Conservation (phyloP, 92 coral and sea anemone species). For the Parazoanthus swiftii region DNA sequence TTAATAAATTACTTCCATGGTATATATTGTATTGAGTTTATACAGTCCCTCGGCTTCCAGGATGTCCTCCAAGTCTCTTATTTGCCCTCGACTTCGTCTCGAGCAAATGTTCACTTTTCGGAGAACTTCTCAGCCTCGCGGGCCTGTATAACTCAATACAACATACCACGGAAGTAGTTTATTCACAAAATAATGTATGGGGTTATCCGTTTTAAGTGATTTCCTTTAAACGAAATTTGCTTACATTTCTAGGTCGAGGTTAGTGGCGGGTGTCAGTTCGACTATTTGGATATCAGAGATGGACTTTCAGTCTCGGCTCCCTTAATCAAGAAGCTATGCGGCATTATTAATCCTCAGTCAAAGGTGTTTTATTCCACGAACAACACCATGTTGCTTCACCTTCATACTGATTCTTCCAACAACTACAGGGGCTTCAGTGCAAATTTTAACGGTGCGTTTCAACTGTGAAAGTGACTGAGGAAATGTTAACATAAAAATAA, state of each 20-base stretch:
- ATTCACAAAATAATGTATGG: not conserved
- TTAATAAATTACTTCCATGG: too few relatives aligned
- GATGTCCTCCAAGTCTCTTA: too few relatives aligned
- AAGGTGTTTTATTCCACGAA: conserved; percentile 25
- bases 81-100: too few relatives aligned
- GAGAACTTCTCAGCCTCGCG: not conserved
- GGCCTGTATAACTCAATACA: not conserved
- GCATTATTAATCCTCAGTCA: not conserved
- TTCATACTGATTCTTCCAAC: conserved; percentile 35
- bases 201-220: not conserved
- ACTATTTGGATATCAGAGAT: conserved; percentile 30
- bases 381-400: conserved; percentile 35
- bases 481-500: not conserved
- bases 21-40: too few relatives aligned
- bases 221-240: not conserved
- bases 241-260: conserved; percentile 3
- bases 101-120: too few relatives aligned
- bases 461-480: not conserved
- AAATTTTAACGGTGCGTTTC: conserved; percentile 4
- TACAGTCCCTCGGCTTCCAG: too few relatives aligned
- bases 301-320: not conserved
- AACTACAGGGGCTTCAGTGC: conserved; percentile 30
- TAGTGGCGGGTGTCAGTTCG: conserved; percentile 33
- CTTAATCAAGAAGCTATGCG: conserved; percentile 25
- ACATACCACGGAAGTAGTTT: too few relatives aligned